Evolutionary conservation across 2,113 vertebrate genomes (phyloP).

Genomic region (Oplegnathus fasciatus): DNA sequence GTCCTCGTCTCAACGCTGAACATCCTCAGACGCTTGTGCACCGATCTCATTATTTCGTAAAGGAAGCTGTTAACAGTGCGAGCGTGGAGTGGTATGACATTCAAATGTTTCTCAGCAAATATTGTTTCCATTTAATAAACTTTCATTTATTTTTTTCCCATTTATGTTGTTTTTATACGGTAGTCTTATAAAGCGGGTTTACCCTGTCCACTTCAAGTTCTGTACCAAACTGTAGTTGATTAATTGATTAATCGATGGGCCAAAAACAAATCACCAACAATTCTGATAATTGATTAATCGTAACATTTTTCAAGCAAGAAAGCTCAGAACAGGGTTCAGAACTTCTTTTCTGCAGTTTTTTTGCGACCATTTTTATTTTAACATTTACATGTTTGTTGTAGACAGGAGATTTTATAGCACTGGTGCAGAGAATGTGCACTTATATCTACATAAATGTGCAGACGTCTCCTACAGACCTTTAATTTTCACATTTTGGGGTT

Average conservation of each 20-base stretch:
- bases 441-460: not conserved
- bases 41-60: constrained; percentile 62
- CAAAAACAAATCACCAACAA: not conserved
- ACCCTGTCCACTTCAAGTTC: not conserved
- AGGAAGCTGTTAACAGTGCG: constrained; percentile 54
- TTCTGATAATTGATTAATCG: not conserved
- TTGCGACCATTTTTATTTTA: not conserved
- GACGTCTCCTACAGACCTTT: not conserved
- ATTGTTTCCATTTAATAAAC: constrained; percentile 5
- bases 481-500: not conserved
- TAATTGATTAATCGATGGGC: not conserved
- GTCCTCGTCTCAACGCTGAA: not conserved
- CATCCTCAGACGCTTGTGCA: constrained; percentile 27
- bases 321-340: not conserved
- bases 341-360: not conserved
- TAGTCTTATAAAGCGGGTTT: not conserved
- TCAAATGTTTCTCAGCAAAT: constrained; percentile 1
- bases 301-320: not conserved
- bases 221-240: not conserved
- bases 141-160: not conserved
- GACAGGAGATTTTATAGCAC: not conserved
- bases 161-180: not conserved
- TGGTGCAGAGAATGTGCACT: not conserved
- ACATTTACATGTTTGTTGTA: not conserved
- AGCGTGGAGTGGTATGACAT: not conserved